These are phyloP conservation scores for Anorthoa munda DNA, from an alignment of 2,888 invertebrate genomes.

Conservation along the genomic window DNA sequence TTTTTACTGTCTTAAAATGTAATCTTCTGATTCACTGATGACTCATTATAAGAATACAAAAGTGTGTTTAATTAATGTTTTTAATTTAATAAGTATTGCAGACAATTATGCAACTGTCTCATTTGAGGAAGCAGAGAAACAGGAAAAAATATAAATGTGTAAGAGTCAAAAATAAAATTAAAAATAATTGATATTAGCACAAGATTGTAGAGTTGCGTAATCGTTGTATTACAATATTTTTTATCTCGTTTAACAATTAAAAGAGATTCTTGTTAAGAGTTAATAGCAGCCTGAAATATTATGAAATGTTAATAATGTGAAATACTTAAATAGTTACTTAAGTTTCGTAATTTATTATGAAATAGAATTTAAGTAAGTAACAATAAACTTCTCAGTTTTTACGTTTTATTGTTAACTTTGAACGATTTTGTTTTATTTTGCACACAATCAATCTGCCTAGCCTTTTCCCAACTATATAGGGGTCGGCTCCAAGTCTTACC, in stretches of 20 bases:
- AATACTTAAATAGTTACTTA: neutral
- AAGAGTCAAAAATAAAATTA: conserved; percentile 37
- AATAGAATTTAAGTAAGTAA: conserved; percentile 8
- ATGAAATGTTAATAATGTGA: conserved; percentile 29
- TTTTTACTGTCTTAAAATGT: neutral
- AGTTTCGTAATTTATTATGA: conserved; percentile 12
- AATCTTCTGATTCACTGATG: neutral
- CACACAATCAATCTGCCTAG: no score
- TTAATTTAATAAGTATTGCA: neutral
- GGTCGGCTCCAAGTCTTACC: no score
- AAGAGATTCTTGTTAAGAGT: conserved; percentile 11
- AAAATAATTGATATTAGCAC: conserved; percentile 25
- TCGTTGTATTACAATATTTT: conserved; percentile 8
- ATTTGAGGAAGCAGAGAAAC: conserved; percentile 31
- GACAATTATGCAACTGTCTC: conserved; percentile 29
- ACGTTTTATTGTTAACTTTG: neutral
- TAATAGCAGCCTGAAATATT: conserved; percentile 24
- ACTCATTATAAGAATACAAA: neutral
- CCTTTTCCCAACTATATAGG: no score
- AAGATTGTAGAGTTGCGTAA: conserved; percentile 35
- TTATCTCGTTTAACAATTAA: conserved; percentile 27
- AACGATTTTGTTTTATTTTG: neutral
- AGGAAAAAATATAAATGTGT: conserved; percentile 11
- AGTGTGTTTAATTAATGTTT: conserved; percentile 1
- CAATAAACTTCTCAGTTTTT: conserved; percentile 14